These are phyloP conservation scores for Columba janthina DNA, from an alignment of 2,113 vertebrate species.

Conservation along the genomic window DNA sequence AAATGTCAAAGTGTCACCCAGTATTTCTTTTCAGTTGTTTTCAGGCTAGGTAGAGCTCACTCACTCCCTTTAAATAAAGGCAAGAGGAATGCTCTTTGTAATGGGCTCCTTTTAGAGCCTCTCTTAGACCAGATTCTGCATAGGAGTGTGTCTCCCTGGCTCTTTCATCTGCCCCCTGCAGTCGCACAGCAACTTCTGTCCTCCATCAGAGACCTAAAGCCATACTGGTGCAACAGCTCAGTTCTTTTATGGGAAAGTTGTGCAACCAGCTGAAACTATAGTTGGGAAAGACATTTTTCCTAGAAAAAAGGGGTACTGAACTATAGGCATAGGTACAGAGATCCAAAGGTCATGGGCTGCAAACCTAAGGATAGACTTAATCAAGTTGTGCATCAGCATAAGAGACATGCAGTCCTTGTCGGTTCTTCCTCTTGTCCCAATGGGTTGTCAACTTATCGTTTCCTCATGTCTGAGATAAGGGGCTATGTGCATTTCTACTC, in stretches of 20 bases:
- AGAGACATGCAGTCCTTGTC: background rate
- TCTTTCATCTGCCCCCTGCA: background rate
- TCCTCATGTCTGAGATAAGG: background rate
- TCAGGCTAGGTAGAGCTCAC: background rate
- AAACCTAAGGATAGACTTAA: slow-evolving; percentile 3
- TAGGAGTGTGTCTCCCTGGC: background rate
- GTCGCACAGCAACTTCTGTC: background rate
- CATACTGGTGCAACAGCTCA: background rate
- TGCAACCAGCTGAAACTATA: background rate
- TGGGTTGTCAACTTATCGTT: background rate
- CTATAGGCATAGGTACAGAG: slow-evolving; percentile 12
- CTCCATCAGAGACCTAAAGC: background rate
- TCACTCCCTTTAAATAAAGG: background rate
- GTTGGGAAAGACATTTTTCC: slow-evolving; percentile 60
- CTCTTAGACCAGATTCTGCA: background rate
- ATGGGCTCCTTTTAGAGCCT: background rate
- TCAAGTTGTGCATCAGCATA: background rate
- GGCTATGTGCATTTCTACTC: background rate
- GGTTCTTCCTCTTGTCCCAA: background rate
- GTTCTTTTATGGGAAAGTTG: slow-evolving; percentile 35
- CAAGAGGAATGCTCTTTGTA: background rate
- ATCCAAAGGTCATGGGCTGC: slow-evolving; percentile 47
- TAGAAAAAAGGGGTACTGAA: slow-evolving; percentile 43
- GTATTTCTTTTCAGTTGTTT: background rate
- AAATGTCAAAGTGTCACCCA: background rate